Evolutionary conservation across 1,140 invertebrate species (phyloP), one percentile per base, ranked within the genome.

Genomic region (Pseudachorutes palmiensis): DNA sequence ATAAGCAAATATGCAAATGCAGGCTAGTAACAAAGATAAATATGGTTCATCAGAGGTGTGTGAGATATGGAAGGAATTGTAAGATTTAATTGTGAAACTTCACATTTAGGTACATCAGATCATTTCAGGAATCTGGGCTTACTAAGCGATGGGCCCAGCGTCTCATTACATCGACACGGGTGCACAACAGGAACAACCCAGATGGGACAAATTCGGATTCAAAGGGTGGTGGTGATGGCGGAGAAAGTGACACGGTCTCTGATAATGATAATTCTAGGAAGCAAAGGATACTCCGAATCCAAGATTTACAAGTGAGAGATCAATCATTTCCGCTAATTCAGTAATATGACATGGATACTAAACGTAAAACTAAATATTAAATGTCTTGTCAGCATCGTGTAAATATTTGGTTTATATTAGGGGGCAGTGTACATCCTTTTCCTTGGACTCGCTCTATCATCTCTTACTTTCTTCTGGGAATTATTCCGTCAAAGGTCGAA

Each of bases 121-220:
- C 82, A 66, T 81, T 90, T 26, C 80, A 87, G 0, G 88, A 92
- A 81, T 84, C 84, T 0, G 89, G 90, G 62, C 79, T 91, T 1
- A 82, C 90, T 0, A 80, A 84, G 70, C 90, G 91, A 76, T 91
- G 90, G 90, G 75, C 89, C 9, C 49, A 64, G 49, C 32, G 49
- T 64, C 55, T 67, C 19, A 48, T 67, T 55, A 59, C 63, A 19
- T 60, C 57, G 24, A 65, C 65, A 26, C 71, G 70, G 14, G 51
- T 65, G 16, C 71, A 59, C 33, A 72, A 49, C 65, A 75, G 9
- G 70, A 67, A 63, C 28, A 26, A 61, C 16, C 66, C 32, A 69
- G 32, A 61, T 2, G 30, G 49, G 12, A 62, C 57, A 28, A 22
- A 32, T 12, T 2, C 30, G 5, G 65, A 59, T 16, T 31, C 51